Percentiles rank a stretch among this genome's conserved stretches.
Evolutionary conservation across 2,888 invertebrate species (phyloP).

Genomic region (Adineta ricciae): DNA sequence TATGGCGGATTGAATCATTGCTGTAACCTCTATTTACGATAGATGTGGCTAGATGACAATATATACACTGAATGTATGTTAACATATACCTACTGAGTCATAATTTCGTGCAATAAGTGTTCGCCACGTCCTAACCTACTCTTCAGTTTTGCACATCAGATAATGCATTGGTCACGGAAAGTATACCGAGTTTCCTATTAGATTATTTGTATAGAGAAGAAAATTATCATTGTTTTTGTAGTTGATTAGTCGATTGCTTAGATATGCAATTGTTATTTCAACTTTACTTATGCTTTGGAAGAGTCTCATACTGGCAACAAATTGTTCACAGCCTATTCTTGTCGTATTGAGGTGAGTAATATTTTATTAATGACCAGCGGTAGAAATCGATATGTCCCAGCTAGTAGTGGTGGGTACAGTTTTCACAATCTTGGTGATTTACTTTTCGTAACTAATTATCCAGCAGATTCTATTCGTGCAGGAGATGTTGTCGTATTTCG

Average conservation of each 20-base stretch:
- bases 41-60: not conserved
- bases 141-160: too few species aligned
- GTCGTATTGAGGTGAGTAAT: not conserved
- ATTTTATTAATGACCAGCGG: not conserved
- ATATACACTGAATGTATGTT: too few species aligned
- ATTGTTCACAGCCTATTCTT: not conserved
- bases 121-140: too few species aligned
- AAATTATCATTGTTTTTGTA: too few species aligned
- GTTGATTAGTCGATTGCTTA: not conserved
- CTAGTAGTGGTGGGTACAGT: not conserved
- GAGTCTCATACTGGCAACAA: not conserved
- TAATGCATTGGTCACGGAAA: too few species aligned
- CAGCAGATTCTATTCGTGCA: not conserved
- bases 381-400: not conserved
- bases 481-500: not conserved
- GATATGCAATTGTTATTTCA: not conserved
- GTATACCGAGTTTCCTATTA: too few species aligned
- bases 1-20: not conserved
- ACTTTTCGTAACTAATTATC: not conserved
- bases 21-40: not conserved
- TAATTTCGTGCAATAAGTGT: too few species aligned
- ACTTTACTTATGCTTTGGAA: not conserved
- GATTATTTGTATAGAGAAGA: too few species aligned
- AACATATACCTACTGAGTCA: too few species aligned
- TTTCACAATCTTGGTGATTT: not conserved